Conservation (phyloP, 2,797 vertebrate genomes). For the Gorsachius magnificus region DNA sequence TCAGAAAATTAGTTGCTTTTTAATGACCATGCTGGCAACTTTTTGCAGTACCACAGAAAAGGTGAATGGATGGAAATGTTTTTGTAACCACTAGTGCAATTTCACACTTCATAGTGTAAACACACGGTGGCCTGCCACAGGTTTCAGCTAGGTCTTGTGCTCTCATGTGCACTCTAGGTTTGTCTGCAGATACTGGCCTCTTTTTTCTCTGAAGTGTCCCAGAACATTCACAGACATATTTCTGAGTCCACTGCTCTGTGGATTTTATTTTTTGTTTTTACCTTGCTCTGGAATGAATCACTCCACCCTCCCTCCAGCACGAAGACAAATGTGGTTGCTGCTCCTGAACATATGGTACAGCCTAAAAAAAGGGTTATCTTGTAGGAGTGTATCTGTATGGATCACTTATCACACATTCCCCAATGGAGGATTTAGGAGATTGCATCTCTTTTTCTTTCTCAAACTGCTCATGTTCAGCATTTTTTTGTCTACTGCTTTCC, state of each 20-base stretch:
- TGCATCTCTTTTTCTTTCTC: neutral
- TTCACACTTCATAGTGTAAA: neutral
- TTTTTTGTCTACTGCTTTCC: slow-evolving; percentile 13
- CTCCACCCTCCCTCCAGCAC: neutral
- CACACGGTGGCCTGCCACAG: neutral
- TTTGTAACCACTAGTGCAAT: neutral
- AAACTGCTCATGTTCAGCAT: slow-evolving; percentile 1
- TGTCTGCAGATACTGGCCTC: neutral
- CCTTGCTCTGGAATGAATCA: slow-evolving; percentile 41
- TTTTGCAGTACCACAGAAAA: neutral
- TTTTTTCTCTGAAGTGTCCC: neutral
- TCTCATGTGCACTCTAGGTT: neutral
- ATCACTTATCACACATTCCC: slow-evolving; percentile 3
- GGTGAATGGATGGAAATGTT: neutral
- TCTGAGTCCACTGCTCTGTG: neutral
- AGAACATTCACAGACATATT: neutral
- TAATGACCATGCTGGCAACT: neutral
- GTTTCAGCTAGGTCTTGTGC: neutral
- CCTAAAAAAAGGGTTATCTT: slow-evolving; percentile 47
- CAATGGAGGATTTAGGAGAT: neutral
- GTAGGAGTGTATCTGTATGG: slow-evolving; percentile 48
- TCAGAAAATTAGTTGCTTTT: slow-evolving; percentile 17
- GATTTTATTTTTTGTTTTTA: neutral
- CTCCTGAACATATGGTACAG: slow-evolving; percentile 51
- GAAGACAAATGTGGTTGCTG: slow-evolving; percentile 21